Conservation (phyloP, 2,888 invertebrate species). For the Palloptera scutellata region DNA sequence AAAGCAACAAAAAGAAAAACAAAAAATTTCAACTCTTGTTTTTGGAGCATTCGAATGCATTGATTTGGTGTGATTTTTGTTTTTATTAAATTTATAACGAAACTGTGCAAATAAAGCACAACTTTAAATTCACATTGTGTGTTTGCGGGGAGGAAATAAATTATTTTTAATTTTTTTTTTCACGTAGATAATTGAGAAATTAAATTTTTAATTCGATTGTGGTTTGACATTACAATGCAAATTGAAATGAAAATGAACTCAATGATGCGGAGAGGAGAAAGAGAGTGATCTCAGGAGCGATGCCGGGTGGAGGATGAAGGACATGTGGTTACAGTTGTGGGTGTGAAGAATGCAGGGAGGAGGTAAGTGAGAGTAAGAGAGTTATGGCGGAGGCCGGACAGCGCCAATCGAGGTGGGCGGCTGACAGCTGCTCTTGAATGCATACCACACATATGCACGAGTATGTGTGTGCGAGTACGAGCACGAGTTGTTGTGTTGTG, state of each 20-base stretch:
- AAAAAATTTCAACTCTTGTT: too few relatives aligned
- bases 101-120: background rate
- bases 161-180: too few relatives aligned
- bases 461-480: background rate
- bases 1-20: too few relatives aligned
- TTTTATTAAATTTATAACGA: too few relatives aligned
- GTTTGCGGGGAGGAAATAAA: too few relatives aligned
- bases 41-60: too few relatives aligned
- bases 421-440: background rate
- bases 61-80: too few relatives aligned
- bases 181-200: background rate
- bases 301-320: background rate
- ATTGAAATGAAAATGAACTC: background rate
- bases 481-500: background rate
- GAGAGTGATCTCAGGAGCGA: background rate
- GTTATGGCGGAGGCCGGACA: background rate
- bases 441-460: background rate
- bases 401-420: too few relatives aligned
- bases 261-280: background rate
- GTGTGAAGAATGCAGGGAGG: background rate
- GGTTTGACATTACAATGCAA: background rate
- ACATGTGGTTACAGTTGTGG: background rate
- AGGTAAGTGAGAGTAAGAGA: background rate
- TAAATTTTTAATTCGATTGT: conserved; percentile 5
- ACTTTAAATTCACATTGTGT: background rate